Percentiles rank a stretch among this genome's conserved stretches.
These are phyloP conservation scores for Cariama cristata DNA, from an alignment of 2,113 vertebrate genomes.

Conservation along the genomic window DNA sequence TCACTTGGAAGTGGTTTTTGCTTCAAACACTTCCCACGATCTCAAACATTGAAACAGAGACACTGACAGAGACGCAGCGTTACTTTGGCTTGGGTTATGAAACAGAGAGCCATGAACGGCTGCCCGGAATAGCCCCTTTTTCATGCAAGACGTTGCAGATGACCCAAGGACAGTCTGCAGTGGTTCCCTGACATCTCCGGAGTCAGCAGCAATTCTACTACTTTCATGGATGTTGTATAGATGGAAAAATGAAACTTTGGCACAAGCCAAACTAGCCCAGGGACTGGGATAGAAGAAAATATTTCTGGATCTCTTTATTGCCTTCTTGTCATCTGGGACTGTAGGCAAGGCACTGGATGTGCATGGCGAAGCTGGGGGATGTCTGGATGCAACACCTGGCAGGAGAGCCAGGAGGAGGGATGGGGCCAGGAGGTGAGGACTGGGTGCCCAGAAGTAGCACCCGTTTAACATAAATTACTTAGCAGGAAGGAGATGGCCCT, in stretches of 20 bases:
- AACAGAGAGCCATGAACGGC: not conserved
- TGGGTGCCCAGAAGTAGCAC: not conserved
- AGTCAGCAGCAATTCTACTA: not conserved
- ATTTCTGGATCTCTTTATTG: not conserved
- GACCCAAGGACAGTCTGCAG: not conserved
- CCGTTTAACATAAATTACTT: not conserved
- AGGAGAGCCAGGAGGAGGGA: not conserved
- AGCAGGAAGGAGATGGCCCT: not conserved
- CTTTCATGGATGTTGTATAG: not conserved
- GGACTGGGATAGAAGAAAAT: not conserved
- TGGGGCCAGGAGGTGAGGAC: not conserved
- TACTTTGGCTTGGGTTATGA: not conserved
- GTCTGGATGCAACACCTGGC: not conserved
- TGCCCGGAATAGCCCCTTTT: not conserved
- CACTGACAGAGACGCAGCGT: not conserved
- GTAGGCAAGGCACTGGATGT: not conserved
- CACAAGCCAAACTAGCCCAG: not conserved
- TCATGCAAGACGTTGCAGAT: not conserved
- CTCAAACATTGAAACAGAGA: not conserved
- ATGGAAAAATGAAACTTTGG: not conserved
- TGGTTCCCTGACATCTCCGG: not conserved
- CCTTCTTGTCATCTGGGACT: not conserved
- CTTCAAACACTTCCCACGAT: not conserved
- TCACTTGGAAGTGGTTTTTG: not conserved
- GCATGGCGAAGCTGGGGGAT: rapidly evolving